Evolutionary conservation across 1,140 invertebrate species (phyloP).

Genomic region (Scaptomyza montana): DNA sequence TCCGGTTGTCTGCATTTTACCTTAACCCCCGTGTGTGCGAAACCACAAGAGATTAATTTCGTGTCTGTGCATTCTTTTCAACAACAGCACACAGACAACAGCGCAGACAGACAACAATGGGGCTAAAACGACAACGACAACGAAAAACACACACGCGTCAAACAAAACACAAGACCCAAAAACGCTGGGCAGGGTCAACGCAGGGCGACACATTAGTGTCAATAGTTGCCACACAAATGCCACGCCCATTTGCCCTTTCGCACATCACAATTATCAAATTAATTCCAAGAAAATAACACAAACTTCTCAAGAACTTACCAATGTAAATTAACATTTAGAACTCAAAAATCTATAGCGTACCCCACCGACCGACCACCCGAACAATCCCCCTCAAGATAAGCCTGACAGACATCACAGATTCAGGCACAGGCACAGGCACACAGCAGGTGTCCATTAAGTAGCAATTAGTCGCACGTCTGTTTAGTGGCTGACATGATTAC

Average conservation of each 20-base stretch:
- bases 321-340: neutral
- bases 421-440: constrained; percentile 4
- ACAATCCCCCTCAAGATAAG: too few relatives aligned
- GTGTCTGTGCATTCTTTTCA: constrained; percentile 71
- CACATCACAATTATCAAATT: neutral
- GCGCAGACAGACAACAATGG: constrained; percentile 30
- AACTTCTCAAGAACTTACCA: neutral
- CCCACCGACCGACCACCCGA: neutral
- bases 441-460: constrained; percentile 59
- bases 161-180: constrained; percentile 20
- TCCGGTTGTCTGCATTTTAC: constrained; percentile 4
- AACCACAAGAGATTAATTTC: constrained; percentile 78
- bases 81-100: constrained; percentile 9
- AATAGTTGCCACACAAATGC: constrained; percentile 1
- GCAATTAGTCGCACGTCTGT: constrained; percentile 65
- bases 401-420: constrained; percentile 3
- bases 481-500: constrained; percentile 44
- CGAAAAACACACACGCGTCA: constrained; percentile 40
- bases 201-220: constrained; percentile 5
- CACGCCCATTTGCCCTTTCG: neutral
- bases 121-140: neutral
- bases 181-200: constrained; percentile 5
- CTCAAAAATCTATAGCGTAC: neutral
- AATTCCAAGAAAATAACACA: neutral
- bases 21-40: constrained; percentile 18